Conservation (phyloP, 1,140 invertebrate genomes). For the Acromyrmex echinatior region DNA sequence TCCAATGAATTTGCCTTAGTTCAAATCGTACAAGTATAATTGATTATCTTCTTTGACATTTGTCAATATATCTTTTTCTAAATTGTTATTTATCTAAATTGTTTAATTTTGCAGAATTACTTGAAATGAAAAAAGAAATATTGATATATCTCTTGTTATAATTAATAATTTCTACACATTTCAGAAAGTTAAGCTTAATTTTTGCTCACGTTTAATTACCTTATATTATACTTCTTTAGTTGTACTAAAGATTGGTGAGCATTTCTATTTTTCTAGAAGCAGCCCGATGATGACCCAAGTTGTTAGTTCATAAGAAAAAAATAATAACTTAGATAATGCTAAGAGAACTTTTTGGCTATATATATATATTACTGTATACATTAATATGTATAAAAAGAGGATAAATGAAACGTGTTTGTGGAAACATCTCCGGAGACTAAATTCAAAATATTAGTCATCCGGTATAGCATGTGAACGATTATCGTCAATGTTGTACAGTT, state of each 20-base stretch:
- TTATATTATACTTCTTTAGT: neutral
- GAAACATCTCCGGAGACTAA: conserved; percentile 14
- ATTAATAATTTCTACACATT: neutral
- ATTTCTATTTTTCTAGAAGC: conserved; percentile 68
- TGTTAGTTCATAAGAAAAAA: conserved; percentile 73
- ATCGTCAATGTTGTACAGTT: conserved; percentile 13
- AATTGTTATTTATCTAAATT: neutral
- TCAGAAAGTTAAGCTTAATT: neutral
- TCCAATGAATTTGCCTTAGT: conserved; percentile 3
- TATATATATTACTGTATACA: conserved; percentile 9
- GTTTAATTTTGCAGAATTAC: neutral
- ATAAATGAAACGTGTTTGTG: neutral
- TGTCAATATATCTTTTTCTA: neutral
- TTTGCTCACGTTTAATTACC: neutral
- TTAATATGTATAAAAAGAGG: conserved; percentile 44
- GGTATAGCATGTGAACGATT: neutral
- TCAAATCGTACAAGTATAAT: neutral
- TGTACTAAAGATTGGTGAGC: neutral
- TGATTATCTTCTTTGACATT: neutral
- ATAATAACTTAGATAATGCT: conserved; percentile 64
- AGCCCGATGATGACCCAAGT: conserved; percentile 76
- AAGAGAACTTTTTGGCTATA: conserved; percentile 54
- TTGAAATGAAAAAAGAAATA: neutral
- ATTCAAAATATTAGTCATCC: conserved; percentile 40
- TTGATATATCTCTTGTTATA: neutral